Percentiles rank a stretch among this genome's conserved stretches.
These are phyloP conservation scores for Hetaerina titia DNA, from an alignment of 2,888 invertebrate genomes.

Conservation along the genomic window DNA sequence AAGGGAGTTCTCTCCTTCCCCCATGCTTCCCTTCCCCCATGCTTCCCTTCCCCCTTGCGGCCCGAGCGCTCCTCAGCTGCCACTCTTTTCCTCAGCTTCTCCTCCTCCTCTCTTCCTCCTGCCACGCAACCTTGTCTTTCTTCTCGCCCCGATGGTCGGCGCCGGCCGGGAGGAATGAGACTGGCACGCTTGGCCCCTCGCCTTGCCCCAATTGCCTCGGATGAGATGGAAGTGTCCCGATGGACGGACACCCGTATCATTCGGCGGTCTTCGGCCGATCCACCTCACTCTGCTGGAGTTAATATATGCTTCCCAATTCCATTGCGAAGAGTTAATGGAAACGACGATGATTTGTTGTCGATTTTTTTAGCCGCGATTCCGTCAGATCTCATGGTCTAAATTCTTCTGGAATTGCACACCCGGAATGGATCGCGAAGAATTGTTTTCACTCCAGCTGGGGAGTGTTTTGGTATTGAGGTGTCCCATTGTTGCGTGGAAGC, in stretches of 20 bases:
- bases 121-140: slow-evolving; percentile 19
- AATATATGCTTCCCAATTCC: too few species aligned
- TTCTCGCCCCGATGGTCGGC: slow-evolving; percentile 45
- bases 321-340: too few species aligned
- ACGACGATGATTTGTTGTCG: too few species aligned
- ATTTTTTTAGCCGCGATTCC: too few species aligned
- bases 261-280: slow-evolving; percentile 17
- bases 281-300: neutral
- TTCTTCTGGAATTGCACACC: too few species aligned
- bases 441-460: too few species aligned
- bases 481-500: too few species aligned
- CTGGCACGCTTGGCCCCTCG: slow-evolving; percentile 62
- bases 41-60: neutral
- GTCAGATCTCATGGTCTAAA: too few species aligned
- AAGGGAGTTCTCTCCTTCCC: neutral
- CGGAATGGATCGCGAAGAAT: too few species aligned
- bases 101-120: neutral
- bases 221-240: neutral
- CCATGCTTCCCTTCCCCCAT: neutral
- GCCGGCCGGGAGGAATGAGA: neutral
- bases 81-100: neutral
- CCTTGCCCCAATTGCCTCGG: slow-evolving; percentile 42
- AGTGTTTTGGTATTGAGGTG: too few species aligned
- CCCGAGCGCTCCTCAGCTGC: neutral
- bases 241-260: slow-evolving; percentile 46